phyloP scores from a whole-genome alignment of 2,888 invertebrate genomes.

The Mythimna albipuncta region DNA sequence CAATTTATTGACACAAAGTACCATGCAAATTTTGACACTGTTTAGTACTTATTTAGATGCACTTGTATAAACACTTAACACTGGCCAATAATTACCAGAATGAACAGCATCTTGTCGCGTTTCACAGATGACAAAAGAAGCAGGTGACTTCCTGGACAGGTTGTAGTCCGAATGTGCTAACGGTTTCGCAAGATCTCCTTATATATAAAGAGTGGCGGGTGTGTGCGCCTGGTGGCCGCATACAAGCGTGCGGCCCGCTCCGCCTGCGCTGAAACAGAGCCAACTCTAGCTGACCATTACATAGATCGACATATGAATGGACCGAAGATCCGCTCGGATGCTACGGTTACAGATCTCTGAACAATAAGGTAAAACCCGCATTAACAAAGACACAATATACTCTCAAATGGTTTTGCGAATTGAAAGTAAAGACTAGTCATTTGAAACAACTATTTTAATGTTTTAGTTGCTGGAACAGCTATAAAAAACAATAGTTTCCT shows the following conservation, averaged over 20 bases:
- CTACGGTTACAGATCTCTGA: constrained; percentile 75
- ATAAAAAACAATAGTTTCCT: constrained; percentile 43
- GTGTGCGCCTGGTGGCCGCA: constrained; percentile 74
- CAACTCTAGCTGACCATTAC: constrained; percentile 81
- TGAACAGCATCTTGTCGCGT: constrained; percentile 79
- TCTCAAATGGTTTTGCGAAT: constrained; percentile 59
- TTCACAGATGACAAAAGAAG: constrained; percentile 76
- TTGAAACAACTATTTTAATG: constrained; percentile 45
- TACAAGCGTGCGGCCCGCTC: constrained; percentile 75
- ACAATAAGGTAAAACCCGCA: constrained; percentile 65
- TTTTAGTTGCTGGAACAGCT: constrained; percentile 44
- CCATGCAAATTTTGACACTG: constrained; percentile 55
- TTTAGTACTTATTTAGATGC: constrained; percentile 32
- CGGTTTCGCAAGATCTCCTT: constrained; percentile 88
- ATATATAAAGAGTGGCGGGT: constrained; percentile 84
- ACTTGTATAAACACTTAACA: constrained; percentile 54
- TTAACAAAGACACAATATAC: constrained; percentile 62
- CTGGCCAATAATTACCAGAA: constrained; percentile 76
- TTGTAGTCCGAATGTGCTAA: constrained; percentile 87
- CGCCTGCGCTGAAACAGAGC: constrained; percentile 84
- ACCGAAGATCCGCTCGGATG: constrained; percentile 70
- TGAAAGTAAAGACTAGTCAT: constrained; percentile 55
- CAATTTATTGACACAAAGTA: constrained; percentile 55
- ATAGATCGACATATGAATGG: constrained; percentile 84
- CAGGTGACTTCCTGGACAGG: constrained; percentile 87